Base-by-base conservation (phyloP, 37 sponge, comb jelly and placozoan species). In the Axinella damicornis region DNA sequence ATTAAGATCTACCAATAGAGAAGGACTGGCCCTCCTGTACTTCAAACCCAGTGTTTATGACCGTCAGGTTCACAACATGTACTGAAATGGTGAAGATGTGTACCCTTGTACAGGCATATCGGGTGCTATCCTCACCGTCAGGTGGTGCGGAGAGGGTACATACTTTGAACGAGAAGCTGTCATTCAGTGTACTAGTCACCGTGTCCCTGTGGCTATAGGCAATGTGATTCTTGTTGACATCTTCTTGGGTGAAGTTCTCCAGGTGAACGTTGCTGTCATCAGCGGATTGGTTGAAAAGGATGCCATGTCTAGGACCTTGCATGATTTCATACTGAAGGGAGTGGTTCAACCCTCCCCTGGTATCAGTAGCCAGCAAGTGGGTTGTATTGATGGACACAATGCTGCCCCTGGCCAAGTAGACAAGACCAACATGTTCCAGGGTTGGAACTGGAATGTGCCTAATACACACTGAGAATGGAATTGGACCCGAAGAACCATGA, bases 381-480 rank as follows among this genome's bases (percentile, higher is more conserved):
- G 35, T 36, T 54, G 55, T 37, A 64, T 68, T 59, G 24, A 76
- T 39, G 40, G 36, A 39, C 15, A 40, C 52, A 53, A 53, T 30
- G 0, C 59, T 54, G 9, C 70, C 61, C 14, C 68, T 25, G 0
- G 53, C 2, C 24, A 86, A 27, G 36, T 35, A 34, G 6, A 69
- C 22, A 14, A 24, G 6, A 13, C 40, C 15, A 9, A 57, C 57
- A 22, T 54, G 60, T 6, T 53, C 19, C 0, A 71, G 61, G 9
- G n/a, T 20, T 17, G 91, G 91, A 28, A 72, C 31, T 0, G 81
- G 91, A 5, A 81, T 46, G 25, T 86, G 91, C 22, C 54, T 40
- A 16, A 91, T 91, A 46, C 91, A 91, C 18, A 91, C 57, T 5
- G 37, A 35, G 21, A 86, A 36, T 38, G 56, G 58, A 64, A 81